Conservation (phyloP, 2,888 invertebrate genomes). For the Zaprionus obscuricornis region DNA sequence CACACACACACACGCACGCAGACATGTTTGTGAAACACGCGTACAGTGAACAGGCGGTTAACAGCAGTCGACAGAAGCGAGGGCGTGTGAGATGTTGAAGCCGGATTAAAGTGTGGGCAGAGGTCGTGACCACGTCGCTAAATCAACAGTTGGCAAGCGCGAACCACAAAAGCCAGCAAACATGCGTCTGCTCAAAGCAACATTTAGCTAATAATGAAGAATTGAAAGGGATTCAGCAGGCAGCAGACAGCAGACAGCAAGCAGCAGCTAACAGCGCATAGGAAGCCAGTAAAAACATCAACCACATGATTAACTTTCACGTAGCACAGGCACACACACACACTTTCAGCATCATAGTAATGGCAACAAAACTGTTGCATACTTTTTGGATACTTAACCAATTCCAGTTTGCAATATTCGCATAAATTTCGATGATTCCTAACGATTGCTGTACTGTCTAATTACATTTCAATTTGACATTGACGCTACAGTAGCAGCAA, state of each 20-base stretch:
- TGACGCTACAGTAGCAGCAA: too few species aligned
- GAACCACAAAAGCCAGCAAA: conserved; percentile 44
- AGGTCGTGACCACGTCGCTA: conserved; percentile 46
- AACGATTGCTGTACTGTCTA: too few species aligned
- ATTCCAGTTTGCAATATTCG: too few species aligned
- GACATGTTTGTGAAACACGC: too few species aligned
- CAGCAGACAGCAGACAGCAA: not conserved
- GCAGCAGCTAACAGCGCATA: not conserved
- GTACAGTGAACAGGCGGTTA: not conserved
- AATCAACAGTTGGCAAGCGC: conserved; percentile 72
- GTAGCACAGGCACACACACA: too few species aligned
- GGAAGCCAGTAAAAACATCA: not conserved
- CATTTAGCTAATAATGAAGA: conserved; percentile 38
- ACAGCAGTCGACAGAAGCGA: too few species aligned
- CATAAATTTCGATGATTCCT: too few species aligned
- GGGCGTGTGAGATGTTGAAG: not conserved
- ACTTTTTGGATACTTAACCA: not conserved
- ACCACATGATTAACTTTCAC: conserved; percentile 24
- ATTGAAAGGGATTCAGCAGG: conserved; percentile 31
- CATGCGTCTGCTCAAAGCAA: conserved; percentile 15
- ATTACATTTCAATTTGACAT: too few species aligned
- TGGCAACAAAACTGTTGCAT: too few species aligned
- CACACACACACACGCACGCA: not conserved
- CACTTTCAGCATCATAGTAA: too few species aligned
- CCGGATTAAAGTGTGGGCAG: conserved; percentile 13